Conservation (phyloP, 2,113 vertebrate genomes). For the Acinonyx jubatus region DNA sequence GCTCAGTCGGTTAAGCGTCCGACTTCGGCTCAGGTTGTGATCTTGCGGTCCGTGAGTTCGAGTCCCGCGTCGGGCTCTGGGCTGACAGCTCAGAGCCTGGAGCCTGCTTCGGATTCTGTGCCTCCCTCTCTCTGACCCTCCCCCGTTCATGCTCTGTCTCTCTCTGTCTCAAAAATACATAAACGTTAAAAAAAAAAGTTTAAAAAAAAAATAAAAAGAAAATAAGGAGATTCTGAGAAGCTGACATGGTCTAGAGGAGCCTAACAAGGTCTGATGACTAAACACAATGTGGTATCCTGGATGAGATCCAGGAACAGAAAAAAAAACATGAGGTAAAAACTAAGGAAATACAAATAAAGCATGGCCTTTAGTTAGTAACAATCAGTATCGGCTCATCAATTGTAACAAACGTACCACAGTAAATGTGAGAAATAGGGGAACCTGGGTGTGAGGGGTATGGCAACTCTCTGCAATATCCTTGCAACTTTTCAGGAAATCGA, state of each 20-base stretch:
- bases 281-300: no score
- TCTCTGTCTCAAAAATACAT: no score
- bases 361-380: not conserved
- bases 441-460: fast-evolving
- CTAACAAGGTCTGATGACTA: not conserved
- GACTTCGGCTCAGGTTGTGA: no score
- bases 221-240: not conserved
- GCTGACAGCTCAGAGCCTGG: no score
- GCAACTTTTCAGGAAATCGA: not conserved
- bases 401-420: not conserved
- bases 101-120: no score
- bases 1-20: no score
- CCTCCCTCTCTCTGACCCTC: no score
- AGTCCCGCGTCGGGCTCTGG: no score
- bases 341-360: not conserved
- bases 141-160: no score
- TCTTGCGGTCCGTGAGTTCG: no score
- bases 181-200: no score
- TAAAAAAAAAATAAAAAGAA: not conserved
- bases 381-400: not conserved
- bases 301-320: not conserved
- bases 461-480: not conserved
- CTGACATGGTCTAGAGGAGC: no score
- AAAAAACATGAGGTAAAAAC: not conserved
- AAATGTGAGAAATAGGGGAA: fast-evolving